Base-by-base conservation (phyloP, 2,113 vertebrate genomes). In the Rhinoptilus africanus region DNA sequence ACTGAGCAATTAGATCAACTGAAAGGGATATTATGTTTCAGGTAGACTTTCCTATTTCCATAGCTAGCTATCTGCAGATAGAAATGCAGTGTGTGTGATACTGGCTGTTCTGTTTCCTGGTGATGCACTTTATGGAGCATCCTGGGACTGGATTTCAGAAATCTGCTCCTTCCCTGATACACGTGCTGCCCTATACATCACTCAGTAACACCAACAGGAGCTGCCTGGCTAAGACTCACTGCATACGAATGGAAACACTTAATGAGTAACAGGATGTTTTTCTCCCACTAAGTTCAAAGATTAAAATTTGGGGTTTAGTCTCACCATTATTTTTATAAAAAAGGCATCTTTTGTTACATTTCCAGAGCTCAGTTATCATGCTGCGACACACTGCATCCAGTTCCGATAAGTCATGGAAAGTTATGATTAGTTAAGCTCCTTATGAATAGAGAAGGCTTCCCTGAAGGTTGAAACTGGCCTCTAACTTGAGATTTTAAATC, bases 241-340 rank as follows among this genome's bases (percentile, higher is more conserved):
- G 41, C 39, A 16, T 85, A 75, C 91, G 92, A 87, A 62, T 97
- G 96, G 96, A 89, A 95, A 97, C 94, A 83, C 48, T 97, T 96
- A 96, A 96, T 97, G 97, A 98, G 96, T 93, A 93, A 77, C 93
- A 89, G 96, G 95, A 96, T 88, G 97, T 96, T 91, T 92, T 96
- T 78, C 48, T 23, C 37, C 62, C 84, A 96, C 92, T 45, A 91
- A 82, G 83, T 95, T 91, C 85, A 93, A 97, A 97, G 98, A 97
- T 93, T 97, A 96, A 97, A 98, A 97, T 97, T 96, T 97, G 89
- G 93, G 94, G 95, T 97, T 98, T 97, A 94, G 73, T 96, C 91
- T 97, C 92, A 91, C 94, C 32, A 71, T 96, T 97, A 92, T 97
- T 95, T 97, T 95, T 96, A 84, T 85, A n/a, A 79, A 94, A 84